Evolutionary conservation across 2,113 vertebrate genomes (phyloP).

Genomic region (Actenoides lindsayi): DNA sequence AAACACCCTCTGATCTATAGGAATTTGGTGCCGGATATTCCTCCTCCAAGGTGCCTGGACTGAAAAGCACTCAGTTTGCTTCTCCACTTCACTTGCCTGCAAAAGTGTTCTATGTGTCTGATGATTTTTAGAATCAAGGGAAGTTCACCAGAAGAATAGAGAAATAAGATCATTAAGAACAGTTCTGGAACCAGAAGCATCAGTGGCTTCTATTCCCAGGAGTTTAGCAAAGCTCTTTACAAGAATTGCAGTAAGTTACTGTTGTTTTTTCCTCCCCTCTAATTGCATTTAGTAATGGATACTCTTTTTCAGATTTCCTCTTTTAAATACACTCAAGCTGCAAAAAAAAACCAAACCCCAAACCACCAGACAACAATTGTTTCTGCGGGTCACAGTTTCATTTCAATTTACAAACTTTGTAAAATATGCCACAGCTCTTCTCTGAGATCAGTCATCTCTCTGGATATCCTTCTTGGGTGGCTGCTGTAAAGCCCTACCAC

Average conservation of each 20-base stretch:
- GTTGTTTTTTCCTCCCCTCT: slow-evolving; percentile 19
- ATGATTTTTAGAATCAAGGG: slow-evolving; percentile 23
- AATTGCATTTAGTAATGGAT: slow-evolving; percentile 73
- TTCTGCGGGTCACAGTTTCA: neutral
- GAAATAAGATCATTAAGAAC: slow-evolving; percentile 55
- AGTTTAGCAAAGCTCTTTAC: slow-evolving; percentile 77
- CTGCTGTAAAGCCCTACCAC: neutral
- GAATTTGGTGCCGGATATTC: neutral
- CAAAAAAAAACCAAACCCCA: neutral
- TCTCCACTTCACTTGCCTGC: slow-evolving; percentile 7
- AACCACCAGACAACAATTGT: neutral
- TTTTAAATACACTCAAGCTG: neutral
- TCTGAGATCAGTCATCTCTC: neutral
- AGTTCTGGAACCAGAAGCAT: slow-evolving; percentile 43
- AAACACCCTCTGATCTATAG: neutral
- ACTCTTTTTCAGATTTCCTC: slow-evolving; percentile 47
- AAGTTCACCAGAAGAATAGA: slow-evolving; percentile 20
- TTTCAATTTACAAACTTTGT: neutral
- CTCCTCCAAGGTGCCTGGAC: neutral
- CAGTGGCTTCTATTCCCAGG: slow-evolving; percentile 74
- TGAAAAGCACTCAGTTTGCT: neutral
- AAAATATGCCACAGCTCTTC: neutral
- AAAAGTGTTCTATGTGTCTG: neutral
- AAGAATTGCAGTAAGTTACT: slow-evolving; percentile 66
- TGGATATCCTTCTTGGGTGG: neutral